These are phyloP conservation scores for Lepidothrix coronata DNA, from an alignment of 2,113 vertebrate genomes.

Conservation along the genomic window DNA sequence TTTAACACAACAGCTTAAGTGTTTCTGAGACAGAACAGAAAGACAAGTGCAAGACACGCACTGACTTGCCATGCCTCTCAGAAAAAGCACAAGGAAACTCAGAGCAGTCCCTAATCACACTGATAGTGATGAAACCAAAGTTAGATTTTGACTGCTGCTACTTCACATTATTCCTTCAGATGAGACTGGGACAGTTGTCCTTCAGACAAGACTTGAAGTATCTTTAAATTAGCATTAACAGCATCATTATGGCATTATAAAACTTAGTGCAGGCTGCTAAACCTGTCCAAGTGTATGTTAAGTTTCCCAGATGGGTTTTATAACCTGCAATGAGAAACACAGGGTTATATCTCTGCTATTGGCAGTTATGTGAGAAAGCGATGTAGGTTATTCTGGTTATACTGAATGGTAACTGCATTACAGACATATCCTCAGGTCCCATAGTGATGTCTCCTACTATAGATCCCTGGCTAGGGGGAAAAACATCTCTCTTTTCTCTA, in stretches of 20 bases:
- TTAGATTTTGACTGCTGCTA: not conserved
- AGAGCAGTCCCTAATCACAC: not conserved
- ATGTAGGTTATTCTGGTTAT: not conserved
- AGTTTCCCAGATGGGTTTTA: not conserved
- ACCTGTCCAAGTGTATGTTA: not conserved
- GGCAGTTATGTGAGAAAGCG: not conserved
- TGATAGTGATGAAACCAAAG: not conserved
- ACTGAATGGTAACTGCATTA: not conserved
- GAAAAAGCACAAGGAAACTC: not conserved
- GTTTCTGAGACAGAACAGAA: not conserved
- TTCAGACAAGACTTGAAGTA: not conserved
- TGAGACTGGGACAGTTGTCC: not conserved
- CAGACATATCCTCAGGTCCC: not conserved
- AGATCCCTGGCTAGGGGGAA: not conserved
- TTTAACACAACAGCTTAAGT: not conserved
- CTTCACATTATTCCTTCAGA: not conserved
- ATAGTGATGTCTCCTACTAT: not conserved
- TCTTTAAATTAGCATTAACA: not conserved
- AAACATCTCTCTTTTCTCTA: slow-evolving; percentile 18
- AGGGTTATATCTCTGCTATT: not conserved
- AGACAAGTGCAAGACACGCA: not conserved
- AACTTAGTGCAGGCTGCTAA: not conserved
- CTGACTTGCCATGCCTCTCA: not conserved
- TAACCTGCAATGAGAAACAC: not conserved
- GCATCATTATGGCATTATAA: not conserved